Evolutionary conservation across 1,140 invertebrate species (phyloP).

Genomic region (Trachymyrmex septentrionalis): DNA sequence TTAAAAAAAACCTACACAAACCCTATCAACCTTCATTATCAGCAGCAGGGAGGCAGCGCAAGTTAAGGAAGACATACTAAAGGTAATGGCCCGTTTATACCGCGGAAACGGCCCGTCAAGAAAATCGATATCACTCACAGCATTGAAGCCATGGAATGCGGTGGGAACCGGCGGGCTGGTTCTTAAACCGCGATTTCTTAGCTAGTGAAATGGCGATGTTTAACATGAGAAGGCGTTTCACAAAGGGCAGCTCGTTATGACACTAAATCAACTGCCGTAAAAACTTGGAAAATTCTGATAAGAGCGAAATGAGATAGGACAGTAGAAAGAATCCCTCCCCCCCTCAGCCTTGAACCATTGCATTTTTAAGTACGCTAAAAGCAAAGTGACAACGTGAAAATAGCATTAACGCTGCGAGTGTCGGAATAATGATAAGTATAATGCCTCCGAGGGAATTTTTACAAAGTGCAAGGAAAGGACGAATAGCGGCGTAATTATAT

Average conservation of each 20-base stretch:
- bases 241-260: slow-evolving; percentile 45
- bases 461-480: background rate
- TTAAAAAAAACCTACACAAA: slow-evolving; percentile 31
- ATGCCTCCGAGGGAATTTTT: background rate
- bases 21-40: slow-evolving; percentile 46
- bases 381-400: slow-evolving; percentile 20
- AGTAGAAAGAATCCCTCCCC: slow-evolving; percentile 10
- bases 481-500: slow-evolving; percentile 27
- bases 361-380: slow-evolving; percentile 35
- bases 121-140: slow-evolving; percentile 72
- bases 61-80: slow-evolving; percentile 66
- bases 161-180: slow-evolving; percentile 64
- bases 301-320: slow-evolving; percentile 25
- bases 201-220: slow-evolving; percentile 41
- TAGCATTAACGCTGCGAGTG: background rate
- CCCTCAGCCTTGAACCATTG: slow-evolving; percentile 32
- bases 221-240: slow-evolving; percentile 39
- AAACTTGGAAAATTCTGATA: slow-evolving; percentile 52
- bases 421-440: slow-evolving; percentile 2
- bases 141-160: slow-evolving; percentile 49
- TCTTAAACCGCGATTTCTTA: slow-evolving; percentile 70
- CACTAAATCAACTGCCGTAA: slow-evolving; percentile 51
- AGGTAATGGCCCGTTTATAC: slow-evolving; percentile 68
- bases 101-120: slow-evolving; percentile 29
- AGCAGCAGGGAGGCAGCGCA: slow-evolving; percentile 8